A percentile compares a stretch with the other conserved stretches of the same genome.
phyloP scores from a whole-genome alignment of 2,797 vertebrate species.

The Forpus xanthops region DNA sequence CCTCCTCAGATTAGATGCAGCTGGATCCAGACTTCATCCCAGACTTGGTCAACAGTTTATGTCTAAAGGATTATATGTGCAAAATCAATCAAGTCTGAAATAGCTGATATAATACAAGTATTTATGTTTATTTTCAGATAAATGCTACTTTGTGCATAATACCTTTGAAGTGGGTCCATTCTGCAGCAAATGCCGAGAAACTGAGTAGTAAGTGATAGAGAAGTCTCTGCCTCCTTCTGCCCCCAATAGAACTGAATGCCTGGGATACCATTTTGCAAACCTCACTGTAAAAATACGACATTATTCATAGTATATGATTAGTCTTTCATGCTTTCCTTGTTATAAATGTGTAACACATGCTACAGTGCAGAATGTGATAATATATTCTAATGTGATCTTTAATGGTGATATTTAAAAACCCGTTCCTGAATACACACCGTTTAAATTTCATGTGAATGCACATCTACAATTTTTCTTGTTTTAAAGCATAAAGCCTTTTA shows the following conservation, averaged over 20 bases:
- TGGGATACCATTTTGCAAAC: constrained; percentile 13
- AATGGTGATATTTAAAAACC: constrained; percentile 75
- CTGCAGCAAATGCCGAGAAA: not conserved
- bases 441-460: constrained; percentile 15
- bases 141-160: not conserved
- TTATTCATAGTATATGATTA: constrained; percentile 34
- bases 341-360: constrained; percentile 67
- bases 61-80: not conserved
- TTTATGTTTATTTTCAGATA: not conserved
- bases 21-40: not conserved
- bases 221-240: not conserved
- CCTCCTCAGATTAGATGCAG: not conserved
- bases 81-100: not conserved
- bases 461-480: not conserved
- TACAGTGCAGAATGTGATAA: constrained; percentile 66
- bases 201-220: not conserved
- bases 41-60: not conserved
- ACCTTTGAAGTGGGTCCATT: not conserved
- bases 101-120: rapidly evolving
- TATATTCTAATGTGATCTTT: constrained; percentile 74
- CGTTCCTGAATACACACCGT: constrained; percentile 60
- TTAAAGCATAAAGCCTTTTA: constrained; percentile 5
- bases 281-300: constrained; percentile 3
- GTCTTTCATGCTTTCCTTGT: constrained; percentile 59
- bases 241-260: constrained; percentile 5